Evolutionary conservation across 1,140 invertebrate species (phyloP).

Genomic region (Sesamia nonagrioides): DNA sequence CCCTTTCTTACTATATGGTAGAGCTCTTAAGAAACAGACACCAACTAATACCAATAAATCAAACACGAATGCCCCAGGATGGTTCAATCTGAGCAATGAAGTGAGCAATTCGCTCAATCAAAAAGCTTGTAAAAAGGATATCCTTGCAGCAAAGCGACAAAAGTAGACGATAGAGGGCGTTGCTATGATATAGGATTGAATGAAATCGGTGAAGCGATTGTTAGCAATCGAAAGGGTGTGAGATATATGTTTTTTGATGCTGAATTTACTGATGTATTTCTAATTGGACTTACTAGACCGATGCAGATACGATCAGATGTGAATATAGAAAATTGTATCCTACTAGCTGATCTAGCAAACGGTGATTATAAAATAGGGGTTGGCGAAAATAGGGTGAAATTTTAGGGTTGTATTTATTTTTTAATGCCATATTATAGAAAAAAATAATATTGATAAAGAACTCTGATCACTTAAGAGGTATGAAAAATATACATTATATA

Average conservation of each 20-base stretch:
- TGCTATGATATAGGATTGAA: conserved; percentile 51
- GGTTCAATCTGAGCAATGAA: conserved; percentile 56
- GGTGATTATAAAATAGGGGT: too few species aligned
- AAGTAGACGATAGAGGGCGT: conserved; percentile 56
- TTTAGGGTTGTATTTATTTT: too few species aligned
- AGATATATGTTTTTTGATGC: background rate
- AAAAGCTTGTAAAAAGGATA: conserved; percentile 69
- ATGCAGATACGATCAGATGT: too few species aligned
- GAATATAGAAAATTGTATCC: too few species aligned
- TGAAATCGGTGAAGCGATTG: conserved; percentile 20
- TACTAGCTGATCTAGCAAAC: too few species aligned
- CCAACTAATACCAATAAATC: conserved; percentile 33
- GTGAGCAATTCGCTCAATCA: conserved; percentile 64
- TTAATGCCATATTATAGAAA: too few species aligned
- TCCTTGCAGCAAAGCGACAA: conserved; percentile 53
- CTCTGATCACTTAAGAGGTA: too few species aligned
- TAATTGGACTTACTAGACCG: conserved; percentile 1
- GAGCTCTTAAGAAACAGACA: conserved; percentile 3
- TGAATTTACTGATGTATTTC: background rate
- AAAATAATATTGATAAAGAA: too few species aligned
- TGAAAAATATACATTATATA: too few species aligned
- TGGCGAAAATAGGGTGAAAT: too few species aligned
- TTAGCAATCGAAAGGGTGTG: conserved; percentile 15
- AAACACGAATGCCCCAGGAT: conserved; percentile 45
- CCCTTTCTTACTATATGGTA: background rate